Conservation (phyloP, 2,113 vertebrate species). For the Tricholaema leucomelas region DNA sequence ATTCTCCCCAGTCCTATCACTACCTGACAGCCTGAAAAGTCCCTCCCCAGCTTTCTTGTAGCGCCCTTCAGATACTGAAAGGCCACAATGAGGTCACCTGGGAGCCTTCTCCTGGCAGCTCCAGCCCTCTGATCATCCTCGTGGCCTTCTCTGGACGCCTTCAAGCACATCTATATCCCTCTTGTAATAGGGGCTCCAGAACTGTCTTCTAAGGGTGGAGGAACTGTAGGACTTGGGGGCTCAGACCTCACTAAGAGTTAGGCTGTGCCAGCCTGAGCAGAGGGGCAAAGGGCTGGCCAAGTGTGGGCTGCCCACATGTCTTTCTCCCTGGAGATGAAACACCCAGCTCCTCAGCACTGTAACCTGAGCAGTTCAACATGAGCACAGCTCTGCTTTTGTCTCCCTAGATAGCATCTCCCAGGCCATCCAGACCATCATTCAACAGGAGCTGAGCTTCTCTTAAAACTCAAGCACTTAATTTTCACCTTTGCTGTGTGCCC, state of each 20-base stretch:
- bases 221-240: neutral
- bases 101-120: too few relatives aligned
- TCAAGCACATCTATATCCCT: too few relatives aligned
- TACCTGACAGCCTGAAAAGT: too few relatives aligned
- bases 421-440: neutral
- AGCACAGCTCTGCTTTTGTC: neutral
- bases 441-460: neutral
- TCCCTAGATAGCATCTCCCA: neutral
- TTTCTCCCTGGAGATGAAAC: neutral
- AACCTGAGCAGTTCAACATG: neutral
- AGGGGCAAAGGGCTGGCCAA: fast-evolving
- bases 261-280: neutral
- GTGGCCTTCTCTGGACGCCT: too few relatives aligned
- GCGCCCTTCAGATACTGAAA: too few relatives aligned
- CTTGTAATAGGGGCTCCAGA: too few relatives aligned
- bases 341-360: fast-evolving
- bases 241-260: neutral
- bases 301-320: too few relatives aligned
- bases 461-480: neutral
- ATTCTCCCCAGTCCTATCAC: too few relatives aligned
- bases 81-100: too few relatives aligned
- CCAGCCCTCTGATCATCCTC: too few relatives aligned
- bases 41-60: too few relatives aligned
- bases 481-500: neutral
- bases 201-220: neutral